Conservation (phyloP, 2,888 invertebrate species). For the Lepeophtheirus nordmannii region DNA sequence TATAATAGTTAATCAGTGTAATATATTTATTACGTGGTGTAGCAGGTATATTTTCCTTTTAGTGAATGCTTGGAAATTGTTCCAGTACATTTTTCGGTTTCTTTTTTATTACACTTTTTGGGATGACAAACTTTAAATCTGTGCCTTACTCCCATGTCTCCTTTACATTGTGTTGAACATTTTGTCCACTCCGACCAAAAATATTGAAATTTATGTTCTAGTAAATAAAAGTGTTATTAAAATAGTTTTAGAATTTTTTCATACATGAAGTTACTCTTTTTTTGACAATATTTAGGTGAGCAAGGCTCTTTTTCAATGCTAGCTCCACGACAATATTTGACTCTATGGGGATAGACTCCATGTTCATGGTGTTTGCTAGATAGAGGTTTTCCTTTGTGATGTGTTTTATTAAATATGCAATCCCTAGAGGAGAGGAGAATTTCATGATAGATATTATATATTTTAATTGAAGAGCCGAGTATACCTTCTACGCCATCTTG, state of each 20-base stretch:
- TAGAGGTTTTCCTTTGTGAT: too few species aligned
- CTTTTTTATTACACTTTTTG: neutral
- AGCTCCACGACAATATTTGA: neutral
- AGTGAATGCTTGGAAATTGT: neutral
- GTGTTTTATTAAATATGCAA: neutral
- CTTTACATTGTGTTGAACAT: neutral
- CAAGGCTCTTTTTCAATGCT: neutral
- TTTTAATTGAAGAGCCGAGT: too few species aligned
- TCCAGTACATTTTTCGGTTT: neutral
- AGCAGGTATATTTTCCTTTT: neutral
- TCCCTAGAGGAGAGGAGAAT: neutral
- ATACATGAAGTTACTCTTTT: neutral
- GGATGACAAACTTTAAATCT: neutral
- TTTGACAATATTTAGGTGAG: neutral
- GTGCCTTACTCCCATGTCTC: neutral
- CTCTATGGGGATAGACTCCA: too few species aligned
- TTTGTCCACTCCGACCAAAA: neutral
- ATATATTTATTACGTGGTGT: too few species aligned
- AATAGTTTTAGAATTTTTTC: neutral
- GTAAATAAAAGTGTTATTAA: neutral
- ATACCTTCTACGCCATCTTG: neutral
- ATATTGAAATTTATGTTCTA: neutral
- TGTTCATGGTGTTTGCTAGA: too few species aligned
- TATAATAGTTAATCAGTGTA: too few species aligned
- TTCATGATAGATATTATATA: too few species aligned